Evolutionary conservation across 2,113 vertebrate species (phyloP).

Genomic region (Eolophus roseicapilla): DNA sequence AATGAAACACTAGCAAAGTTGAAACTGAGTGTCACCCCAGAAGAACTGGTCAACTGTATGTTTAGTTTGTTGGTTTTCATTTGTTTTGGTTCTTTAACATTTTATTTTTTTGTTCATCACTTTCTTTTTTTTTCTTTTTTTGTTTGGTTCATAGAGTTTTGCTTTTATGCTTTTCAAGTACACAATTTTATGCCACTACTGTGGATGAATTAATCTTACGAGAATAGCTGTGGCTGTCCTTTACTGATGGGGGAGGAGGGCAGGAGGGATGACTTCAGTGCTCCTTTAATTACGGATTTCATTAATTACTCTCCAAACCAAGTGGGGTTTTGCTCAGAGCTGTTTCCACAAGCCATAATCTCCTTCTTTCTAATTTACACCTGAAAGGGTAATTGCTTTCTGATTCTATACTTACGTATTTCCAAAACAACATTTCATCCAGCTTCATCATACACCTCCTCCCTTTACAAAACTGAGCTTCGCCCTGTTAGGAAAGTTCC

Average conservation of each 20-base stretch:
- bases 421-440: not conserved
- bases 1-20: not conserved
- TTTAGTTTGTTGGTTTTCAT: not conserved
- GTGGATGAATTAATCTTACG: not conserved
- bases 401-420: not conserved
- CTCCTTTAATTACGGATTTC: conserved; percentile 38
- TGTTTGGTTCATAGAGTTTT: not conserved
- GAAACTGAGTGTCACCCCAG: not conserved
- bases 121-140: not conserved
- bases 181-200: not conserved
- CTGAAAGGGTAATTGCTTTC: conserved; percentile 54
- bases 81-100: not conserved
- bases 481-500: not conserved
- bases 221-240: not conserved
- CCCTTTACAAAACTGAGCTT: not conserved
- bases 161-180: not conserved
- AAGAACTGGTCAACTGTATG: not conserved
- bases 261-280: conserved; percentile 17
- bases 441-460: not conserved
- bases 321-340: not conserved
- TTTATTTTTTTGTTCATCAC: not conserved
- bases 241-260: not conserved
- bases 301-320: conserved; percentile 44
- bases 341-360: conserved; percentile 30
- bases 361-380: conserved; percentile 41